A percentile compares a stretch with the other conserved stretches of the same genome.
phyloP scores from a whole-genome alignment of 2,113 vertebrate genomes.

The Sylvietta virens region DNA sequence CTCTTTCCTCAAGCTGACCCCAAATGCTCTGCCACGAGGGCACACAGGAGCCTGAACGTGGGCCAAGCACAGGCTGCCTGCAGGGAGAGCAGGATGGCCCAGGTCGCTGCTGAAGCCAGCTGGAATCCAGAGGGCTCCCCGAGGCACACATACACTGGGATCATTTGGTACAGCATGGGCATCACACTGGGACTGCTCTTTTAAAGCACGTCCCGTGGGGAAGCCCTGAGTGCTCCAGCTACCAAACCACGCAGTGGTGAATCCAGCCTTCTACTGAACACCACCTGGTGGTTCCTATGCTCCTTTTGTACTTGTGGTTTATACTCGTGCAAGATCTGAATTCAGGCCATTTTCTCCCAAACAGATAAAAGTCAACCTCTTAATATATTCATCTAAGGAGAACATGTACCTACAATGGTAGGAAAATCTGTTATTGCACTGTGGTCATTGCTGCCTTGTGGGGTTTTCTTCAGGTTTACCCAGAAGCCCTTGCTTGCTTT shows the following conservation, averaged over 20 bases:
- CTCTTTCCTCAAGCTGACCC: not conserved
- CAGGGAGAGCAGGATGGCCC: not conserved
- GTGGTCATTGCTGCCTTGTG: not conserved
- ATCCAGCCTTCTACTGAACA: not conserved
- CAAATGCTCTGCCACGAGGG: not conserved
- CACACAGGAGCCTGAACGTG: not conserved
- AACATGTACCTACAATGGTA: not conserved
- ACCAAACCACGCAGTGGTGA: not conserved
- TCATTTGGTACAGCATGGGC: accelerated
- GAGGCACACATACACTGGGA: accelerated
- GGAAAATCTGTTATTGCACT: not conserved
- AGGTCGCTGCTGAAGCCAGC: not conserved
- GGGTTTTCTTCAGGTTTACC: not conserved
- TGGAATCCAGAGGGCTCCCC: not conserved
- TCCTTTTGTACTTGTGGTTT: not conserved
- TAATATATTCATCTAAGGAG: not conserved
- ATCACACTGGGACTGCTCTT: not conserved
- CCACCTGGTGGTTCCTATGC: not conserved
- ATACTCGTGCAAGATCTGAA: not conserved
- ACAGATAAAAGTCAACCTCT: not conserved
- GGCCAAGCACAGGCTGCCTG: not conserved
- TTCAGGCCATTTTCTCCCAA: not conserved
- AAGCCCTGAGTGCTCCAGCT: accelerated
- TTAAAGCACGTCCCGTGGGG: accelerated
- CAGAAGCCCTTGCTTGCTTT: not conserved